A percentile compares a stretch with the other conserved stretches of the same genome.
Evolutionary conservation across 2,113 vertebrate genomes (phyloP).

Genomic region (Eolophus roseicapilla): DNA sequence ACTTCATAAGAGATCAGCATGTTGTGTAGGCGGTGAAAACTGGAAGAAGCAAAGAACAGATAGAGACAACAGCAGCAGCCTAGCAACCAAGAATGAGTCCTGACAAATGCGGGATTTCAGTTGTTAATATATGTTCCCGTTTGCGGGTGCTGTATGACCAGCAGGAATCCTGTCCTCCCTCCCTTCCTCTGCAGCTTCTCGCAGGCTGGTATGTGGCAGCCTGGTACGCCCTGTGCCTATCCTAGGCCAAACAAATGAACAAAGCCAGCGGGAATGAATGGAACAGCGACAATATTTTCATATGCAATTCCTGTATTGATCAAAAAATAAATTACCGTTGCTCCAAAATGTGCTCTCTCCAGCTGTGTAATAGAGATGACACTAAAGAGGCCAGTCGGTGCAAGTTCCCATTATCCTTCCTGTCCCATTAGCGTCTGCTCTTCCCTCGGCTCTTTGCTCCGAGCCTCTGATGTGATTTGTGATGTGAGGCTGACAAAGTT

Average conservation of each 20-base stretch:
- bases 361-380: not conserved
- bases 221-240: not conserved
- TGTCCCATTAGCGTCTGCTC: not conserved
- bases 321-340: not conserved
- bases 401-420: not conserved
- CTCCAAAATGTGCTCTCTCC: not conserved
- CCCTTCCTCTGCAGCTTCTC: not conserved
- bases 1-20: not conserved
- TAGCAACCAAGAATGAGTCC: not conserved
- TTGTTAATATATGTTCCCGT: not conserved
- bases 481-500: not conserved
- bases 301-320: not conserved
- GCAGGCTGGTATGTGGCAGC: not conserved
- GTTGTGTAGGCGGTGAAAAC: not conserved
- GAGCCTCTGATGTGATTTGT: not conserved
- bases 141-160: not conserved
- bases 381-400: not conserved
- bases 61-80: not conserved
- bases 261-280: not conserved
- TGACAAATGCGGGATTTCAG: not conserved
- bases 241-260: not conserved
- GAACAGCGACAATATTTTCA: not conserved
- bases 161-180: not conserved
- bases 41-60: not conserved
- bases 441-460: not conserved